Conservation (phyloP, 2,888 invertebrate genomes). For the Lissocephala sabroskyi region DNA sequence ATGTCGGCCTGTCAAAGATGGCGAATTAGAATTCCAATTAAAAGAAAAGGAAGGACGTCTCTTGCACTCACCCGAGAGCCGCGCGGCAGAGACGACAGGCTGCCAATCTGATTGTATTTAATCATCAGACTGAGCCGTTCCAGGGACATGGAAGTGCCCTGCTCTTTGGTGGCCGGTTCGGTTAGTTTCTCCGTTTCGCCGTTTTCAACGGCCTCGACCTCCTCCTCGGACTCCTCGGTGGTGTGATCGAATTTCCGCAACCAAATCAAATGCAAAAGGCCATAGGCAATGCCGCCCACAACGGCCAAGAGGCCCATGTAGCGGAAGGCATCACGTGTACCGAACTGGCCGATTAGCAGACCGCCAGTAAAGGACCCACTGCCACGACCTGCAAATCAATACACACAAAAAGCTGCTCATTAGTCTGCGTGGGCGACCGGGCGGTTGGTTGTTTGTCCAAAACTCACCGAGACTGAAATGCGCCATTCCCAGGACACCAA, state of each 20-base stretch:
- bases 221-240: slow-evolving; percentile 71
- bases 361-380: slow-evolving; percentile 88
- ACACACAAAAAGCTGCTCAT: background rate
- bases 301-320: slow-evolving; percentile 85
- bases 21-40: background rate
- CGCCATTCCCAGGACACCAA: slow-evolving; percentile 89
- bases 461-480: slow-evolving; percentile 84
- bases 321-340: slow-evolving; percentile 84
- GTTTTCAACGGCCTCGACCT: slow-evolving; percentile 72
- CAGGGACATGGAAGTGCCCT: slow-evolving; percentile 80
- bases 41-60: too few relatives aligned
- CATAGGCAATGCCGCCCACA: slow-evolving; percentile 81
- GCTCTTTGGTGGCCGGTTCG: slow-evolving; percentile 79
- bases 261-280: slow-evolving; percentile 82
- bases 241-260: slow-evolving; percentile 76
- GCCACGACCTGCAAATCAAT: slow-evolving; percentile 76
- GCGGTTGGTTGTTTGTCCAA: too few relatives aligned
- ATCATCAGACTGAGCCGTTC: slow-evolving; percentile 83
- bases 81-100: slow-evolving; percentile 80
- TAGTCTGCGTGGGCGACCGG: background rate
- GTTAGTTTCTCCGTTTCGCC: slow-evolving; percentile 79
- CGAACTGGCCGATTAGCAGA: slow-evolving; percentile 81
- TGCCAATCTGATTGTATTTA: slow-evolving; percentile 83
- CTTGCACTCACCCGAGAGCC: slow-evolving; percentile 75
- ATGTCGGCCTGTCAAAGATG: slow-evolving; percentile 68